Conservation (phyloP, 1,140 invertebrate species). For the Carposina sasakii region DNA sequence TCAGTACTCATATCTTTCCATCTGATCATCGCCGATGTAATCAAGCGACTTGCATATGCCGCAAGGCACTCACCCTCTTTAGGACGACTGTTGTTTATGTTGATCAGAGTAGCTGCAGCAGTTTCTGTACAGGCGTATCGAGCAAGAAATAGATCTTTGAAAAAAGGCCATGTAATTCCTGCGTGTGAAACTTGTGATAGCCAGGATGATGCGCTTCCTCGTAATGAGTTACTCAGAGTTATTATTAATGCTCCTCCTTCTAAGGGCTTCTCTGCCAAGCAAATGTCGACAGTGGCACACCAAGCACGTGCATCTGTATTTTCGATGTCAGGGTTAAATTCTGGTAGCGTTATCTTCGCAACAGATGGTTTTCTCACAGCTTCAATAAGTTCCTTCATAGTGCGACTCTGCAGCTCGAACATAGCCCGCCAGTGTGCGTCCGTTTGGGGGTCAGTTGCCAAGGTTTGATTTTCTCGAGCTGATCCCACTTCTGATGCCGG, state of each 20-base stretch:
- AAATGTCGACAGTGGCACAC: background rate
- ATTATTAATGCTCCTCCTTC: slow-evolving; percentile 1
- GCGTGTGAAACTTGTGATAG: slow-evolving; percentile 1
- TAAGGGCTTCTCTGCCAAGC: background rate
- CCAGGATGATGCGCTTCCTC: slow-evolving; percentile 3
- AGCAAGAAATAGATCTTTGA: background rate
- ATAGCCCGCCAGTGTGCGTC: background rate
- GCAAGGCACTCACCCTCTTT: slow-evolving; percentile 8
- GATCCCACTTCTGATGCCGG: too few relatives aligned
- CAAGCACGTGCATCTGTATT: background rate
- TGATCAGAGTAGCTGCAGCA: slow-evolving; percentile 4
- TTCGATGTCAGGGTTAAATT: slow-evolving; percentile 2
- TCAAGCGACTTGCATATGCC: slow-evolving; percentile 7
- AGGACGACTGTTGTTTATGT: slow-evolving; percentile 5
- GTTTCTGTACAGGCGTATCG: background rate
- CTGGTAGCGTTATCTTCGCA: background rate
- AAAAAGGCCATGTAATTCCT: slow-evolving; percentile 2
- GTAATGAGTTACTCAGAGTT: background rate
- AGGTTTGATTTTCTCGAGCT: too few relatives aligned
- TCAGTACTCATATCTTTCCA: slow-evolving; percentile 5
- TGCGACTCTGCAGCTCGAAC: background rate
- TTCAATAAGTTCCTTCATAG: background rate
- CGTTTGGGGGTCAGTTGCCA: too few relatives aligned
- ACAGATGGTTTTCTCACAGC: background rate
- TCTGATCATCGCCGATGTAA: slow-evolving; percentile 1